Base-by-base conservation (phyloP, 92 coral and sea anemone species). In the Phenganax subtilis region DNA sequence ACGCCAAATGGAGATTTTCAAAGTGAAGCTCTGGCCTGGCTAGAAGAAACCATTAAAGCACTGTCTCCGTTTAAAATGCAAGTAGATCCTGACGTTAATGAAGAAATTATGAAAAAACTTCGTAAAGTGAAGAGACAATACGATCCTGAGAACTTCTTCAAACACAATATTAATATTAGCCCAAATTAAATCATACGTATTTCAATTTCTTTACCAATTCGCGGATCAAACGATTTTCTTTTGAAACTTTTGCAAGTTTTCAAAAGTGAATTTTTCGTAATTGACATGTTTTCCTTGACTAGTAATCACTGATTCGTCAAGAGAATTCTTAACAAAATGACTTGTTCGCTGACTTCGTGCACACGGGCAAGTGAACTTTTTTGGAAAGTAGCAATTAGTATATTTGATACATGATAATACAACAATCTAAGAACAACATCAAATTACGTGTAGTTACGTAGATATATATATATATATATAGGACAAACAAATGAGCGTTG, bases 71-170 rank as follows among this genome's bases (percentile, higher is more conserved):
- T 54, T 29, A 10, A 57, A 10, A 75, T 75, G 80, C 27, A 75
- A 55, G 63, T 31, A 68, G 75, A 77, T 80, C 82, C 89, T 14
- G 85, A 85, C 3, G 82, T 77, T 20, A 84, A 87, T 6, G 94
- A 90, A 47, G 55, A 90, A 79, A 84, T 64, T 0, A 58, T 75
- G 60, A 44, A 84, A 9, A 85, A 85, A 68, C 80, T 93, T 58
- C 90, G 87, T 72, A 63, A 78, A 59, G 78, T 93, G 25, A 93
- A 93, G 80, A 82, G 51, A 9, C 77, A 91, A 58, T 91, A 91
- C 67, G 96, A 93, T 57, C 93, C 97, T 3, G 79, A 86, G 54
- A 91, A 93, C 80, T 63, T 91, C 58, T 93, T 93, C 85, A 93
- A 89, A 75, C 88, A 92, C 72, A 91, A 91, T 85, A 11, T 86